Conservation (phyloP, 2,113 vertebrate genomes). For the Furnarius figulus region DNA sequence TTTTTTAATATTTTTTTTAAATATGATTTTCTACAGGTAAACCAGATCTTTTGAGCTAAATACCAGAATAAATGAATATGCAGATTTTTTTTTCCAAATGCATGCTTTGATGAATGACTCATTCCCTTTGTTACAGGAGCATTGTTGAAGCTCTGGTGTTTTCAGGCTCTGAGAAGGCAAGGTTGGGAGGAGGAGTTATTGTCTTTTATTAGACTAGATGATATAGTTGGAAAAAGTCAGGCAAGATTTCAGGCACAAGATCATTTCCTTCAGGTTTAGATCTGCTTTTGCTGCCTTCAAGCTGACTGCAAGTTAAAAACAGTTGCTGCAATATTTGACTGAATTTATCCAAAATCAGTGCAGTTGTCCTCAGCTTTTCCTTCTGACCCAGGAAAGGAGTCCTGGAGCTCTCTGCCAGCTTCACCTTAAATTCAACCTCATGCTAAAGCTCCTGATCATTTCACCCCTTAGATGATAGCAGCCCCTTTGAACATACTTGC, state of each 20-base stretch:
- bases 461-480: neutral
- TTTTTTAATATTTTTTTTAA: neutral
- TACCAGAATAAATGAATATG: constrained; percentile 23
- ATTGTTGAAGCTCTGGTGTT: constrained; percentile 54
- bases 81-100: neutral
- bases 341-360: neutral
- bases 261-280: constrained; percentile 25
- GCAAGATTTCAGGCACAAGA: neutral
- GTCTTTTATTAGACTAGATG: constrained; percentile 56
- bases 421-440: neutral
- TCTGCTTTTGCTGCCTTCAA: constrained; percentile 10
- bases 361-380: neutral
- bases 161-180: constrained; percentile 50
- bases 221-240: constrained; percentile 25
- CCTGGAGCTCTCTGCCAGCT: neutral
- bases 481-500: neutral
- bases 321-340: neutral
- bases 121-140: constrained; percentile 49
- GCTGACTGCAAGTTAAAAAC: neutral
- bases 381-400: neutral
- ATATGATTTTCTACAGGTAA: neutral
- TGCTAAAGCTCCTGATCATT: neutral
- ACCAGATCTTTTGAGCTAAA: neutral
- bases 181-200: constrained; percentile 55
- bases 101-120: constrained; percentile 52